These are phyloP conservation scores for Drosophila trapezifrons DNA, from an alignment of 1,140 invertebrate genomes.

Conservation along the genomic window DNA sequence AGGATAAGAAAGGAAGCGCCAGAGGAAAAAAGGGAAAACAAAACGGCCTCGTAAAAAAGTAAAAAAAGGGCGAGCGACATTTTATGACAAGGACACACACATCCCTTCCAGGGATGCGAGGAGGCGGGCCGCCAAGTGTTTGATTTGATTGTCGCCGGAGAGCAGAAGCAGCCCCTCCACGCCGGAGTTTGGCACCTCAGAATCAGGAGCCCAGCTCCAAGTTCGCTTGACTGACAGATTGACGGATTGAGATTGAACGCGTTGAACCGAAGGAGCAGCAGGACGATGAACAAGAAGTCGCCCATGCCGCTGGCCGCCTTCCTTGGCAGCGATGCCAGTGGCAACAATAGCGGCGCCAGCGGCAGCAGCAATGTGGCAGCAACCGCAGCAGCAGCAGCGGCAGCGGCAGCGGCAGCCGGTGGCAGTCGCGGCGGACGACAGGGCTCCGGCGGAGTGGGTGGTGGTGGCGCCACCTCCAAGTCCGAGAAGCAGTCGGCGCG, in stretches of 20 bases:
- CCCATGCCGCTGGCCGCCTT: slow-evolving; percentile 74
- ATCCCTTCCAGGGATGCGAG: slow-evolving; percentile 46
- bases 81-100: slow-evolving; percentile 69
- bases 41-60: slow-evolving; percentile 68
- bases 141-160: slow-evolving; percentile 69
- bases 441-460: slow-evolving; percentile 26
- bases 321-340: slow-evolving; percentile 47
- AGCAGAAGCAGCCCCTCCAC: slow-evolving; percentile 2
- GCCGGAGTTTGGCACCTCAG: neutral
- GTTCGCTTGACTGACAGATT: slow-evolving; percentile 34
- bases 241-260: slow-evolving; percentile 55
- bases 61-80: slow-evolving; percentile 60
- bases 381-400: slow-evolving; percentile 22
- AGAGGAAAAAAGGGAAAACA: slow-evolving; percentile 24
- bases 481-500: slow-evolving; percentile 51
- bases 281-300: slow-evolving; percentile 75
- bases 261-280: slow-evolving; percentile 12
- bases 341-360: slow-evolving; percentile 38
- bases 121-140: slow-evolving; percentile 63
- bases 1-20: neutral
- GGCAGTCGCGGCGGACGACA: slow-evolving; percentile 14
- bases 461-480: slow-evolving; percentile 36
- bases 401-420: slow-evolving; percentile 32
- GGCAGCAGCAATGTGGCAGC: slow-evolving; percentile 35
- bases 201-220: neutral